These are phyloP conservation scores for Albula glossodonta DNA, from an alignment of 2,113 vertebrate species.

Conservation along the genomic window DNA sequence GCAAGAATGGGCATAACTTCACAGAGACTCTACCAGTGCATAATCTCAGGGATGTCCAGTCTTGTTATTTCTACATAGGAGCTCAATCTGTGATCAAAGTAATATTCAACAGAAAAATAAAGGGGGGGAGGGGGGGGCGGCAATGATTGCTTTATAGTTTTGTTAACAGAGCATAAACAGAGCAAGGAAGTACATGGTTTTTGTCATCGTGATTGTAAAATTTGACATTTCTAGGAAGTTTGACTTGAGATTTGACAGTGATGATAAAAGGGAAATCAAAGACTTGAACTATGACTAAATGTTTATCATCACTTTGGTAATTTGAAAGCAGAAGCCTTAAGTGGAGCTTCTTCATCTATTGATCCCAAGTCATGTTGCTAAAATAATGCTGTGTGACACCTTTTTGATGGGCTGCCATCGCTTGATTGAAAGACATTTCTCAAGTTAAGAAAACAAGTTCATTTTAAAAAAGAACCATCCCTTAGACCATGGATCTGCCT, in stretches of 20 bases:
- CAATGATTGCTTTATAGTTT: background rate
- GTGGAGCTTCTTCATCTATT: too few relatives aligned
- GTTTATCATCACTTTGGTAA: too few relatives aligned
- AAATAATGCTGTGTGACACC: too few relatives aligned
- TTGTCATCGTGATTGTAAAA: conserved; percentile 56
- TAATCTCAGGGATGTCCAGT: background rate
- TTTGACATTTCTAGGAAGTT: conserved; percentile 14
- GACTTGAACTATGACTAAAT: too few relatives aligned
- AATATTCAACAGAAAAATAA: conserved; percentile 19
- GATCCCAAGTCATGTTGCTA: too few relatives aligned
- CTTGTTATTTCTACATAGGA: background rate
- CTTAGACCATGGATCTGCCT: background rate
- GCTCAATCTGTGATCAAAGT: background rate
- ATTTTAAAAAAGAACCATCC: too few relatives aligned
- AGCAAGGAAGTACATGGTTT: conserved; percentile 45
- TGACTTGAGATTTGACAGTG: too few relatives aligned
- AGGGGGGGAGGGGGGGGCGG: background rate
- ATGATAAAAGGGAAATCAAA: too few relatives aligned
- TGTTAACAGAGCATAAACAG: conserved; percentile 19
- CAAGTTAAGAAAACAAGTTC: too few relatives aligned
- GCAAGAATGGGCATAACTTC: background rate
- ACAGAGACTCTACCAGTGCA: background rate
- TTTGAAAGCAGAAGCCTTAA: background rate
- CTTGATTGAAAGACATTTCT: too few relatives aligned
- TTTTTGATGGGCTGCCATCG: too few relatives aligned